Base-by-base conservation (phyloP, 2,113 vertebrate species). In the Polypterus senegalus region DNA sequence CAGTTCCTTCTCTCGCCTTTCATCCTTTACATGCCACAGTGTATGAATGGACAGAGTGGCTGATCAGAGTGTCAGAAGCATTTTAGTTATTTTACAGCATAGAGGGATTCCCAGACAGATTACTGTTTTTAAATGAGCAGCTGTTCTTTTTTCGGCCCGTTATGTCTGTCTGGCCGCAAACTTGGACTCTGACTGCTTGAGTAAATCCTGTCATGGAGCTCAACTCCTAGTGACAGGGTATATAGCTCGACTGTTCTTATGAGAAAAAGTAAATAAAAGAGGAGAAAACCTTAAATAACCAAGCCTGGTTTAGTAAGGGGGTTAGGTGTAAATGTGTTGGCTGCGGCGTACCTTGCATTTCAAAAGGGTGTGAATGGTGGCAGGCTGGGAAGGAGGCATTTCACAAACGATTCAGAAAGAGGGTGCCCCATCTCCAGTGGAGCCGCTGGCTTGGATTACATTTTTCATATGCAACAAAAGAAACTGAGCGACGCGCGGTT, bases 51-150 rank as follows among this genome's bases (percentile, higher is more conserved):
- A 53, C 46, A 53, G 9, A 51, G 9, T 54, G 5, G 4, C 55
- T 56, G 52, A 65, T 60, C 11, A 55, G 44, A 49, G 44, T 6
- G 4, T 49, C 46, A 4, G 2, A 61, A 49, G 44, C 46, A 48
- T 65, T 55, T 65, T 62, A 58, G 68, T 71, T 70, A 65, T 2
- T 57, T 47, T 61, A 74, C 79, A 77, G 63, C 76, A 73, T 73
- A 70, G 63, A 61, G 52, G 67, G 71, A 75, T 77, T 75, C 68
- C 73, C 66, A 77, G 69, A 63, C 55, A 73, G 46, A 65, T 69
- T 72, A 66, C 64, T 69, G 69, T 67, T 81, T 82, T 74, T 65
- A 77, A 78, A 72, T 56, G 2, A 73, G 57, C 61, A 76, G 66
- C 55, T 78, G 70, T 72, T 76, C 63, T 67, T 71, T 79, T 69